Conservation (phyloP, 92 coral and sea anemone species). For the Muricea muricata region DNA sequence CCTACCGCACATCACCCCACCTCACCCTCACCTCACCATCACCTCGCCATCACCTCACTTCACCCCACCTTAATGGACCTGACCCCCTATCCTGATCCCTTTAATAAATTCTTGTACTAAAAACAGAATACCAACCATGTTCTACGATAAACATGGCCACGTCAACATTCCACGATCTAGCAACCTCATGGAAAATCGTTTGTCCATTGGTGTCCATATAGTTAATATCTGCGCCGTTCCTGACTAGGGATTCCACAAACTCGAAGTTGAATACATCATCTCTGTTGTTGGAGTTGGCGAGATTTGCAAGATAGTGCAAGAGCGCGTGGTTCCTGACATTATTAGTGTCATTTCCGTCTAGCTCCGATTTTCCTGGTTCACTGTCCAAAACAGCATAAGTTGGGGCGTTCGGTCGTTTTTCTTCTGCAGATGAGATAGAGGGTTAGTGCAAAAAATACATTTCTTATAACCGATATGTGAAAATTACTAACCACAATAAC, state of each 20-base stretch:
- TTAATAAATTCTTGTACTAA: background rate
- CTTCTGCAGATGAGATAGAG: background rate
- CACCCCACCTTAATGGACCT: no score
- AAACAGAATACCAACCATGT: background rate
- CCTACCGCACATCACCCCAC: no score
- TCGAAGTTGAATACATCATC: constrained; percentile 87
- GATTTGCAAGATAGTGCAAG: constrained; percentile 81
- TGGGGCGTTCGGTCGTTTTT: constrained; percentile 6
- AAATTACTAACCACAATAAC: no score
- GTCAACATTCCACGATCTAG: constrained; percentile 87
- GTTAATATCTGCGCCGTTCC: constrained; percentile 79
- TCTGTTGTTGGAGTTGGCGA: constrained; percentile 72
- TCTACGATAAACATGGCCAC: constrained; percentile 41
- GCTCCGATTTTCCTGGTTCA: background rate
- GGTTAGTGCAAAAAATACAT: no score
- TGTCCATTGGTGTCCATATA: constrained; percentile 89
- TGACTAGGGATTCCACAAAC: constrained; percentile 81
- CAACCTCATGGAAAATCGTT: constrained; percentile 88
- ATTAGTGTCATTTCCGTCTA: background rate
- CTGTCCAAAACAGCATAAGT: constrained; percentile 12
- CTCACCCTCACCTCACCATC: no score
- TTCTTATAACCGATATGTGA: no score
- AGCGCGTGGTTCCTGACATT: constrained; percentile 60
- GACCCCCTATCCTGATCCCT: no score
- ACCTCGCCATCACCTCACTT: no score